Base-by-base conservation (phyloP, 2,888 invertebrate genomes). In the Neoascia interrupta region DNA sequence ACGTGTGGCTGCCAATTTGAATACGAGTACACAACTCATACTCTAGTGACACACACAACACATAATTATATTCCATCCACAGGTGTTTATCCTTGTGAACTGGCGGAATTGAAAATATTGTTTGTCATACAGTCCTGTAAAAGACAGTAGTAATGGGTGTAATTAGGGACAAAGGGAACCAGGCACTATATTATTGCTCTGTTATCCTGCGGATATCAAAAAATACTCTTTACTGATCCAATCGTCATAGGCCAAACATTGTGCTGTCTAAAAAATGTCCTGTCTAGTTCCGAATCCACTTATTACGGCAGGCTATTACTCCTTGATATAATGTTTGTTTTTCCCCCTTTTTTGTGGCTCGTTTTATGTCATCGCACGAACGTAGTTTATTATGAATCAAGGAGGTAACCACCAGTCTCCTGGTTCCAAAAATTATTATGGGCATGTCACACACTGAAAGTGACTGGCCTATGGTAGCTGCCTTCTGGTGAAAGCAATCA, bases 401-500 rank as follows among this genome's bases (percentile, higher is more conserved):
- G 36, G 45, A 47, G 5, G n/a, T n/a, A n/a, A n/a, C n/a, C n/a
- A n/a, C n/a, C n/a, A n/a, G n/a, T n/a, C n/a, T n/a, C n/a, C n/a
- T n/a, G n/a, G n/a, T n/a, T 15, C 8, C 6, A 45, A 21, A 21
- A 21, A 15, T n/a, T n/a, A n/a, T n/a, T 11, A 45, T 45, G 56
- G 66, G 66, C 47, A 66, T 56, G 66, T 66, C 47, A 37, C 56
- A 47, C 66, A 37, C 15, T 16, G 28, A n/a, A n/a, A n/a, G n/a
- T 26, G 15, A 5, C n/a, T 11, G 23, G 19, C 31, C 18, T 23
- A n/a, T n/a, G n/a, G n/a, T n/a, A n/a, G n/a, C n/a, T 15, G 43
- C 28, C 56, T 41, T 3, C 23, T 11, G 23, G 43, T n/a, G 23
- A 26, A 18, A 34, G 37, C 45, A 36, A 56, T 31, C 53, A 45